Evolutionary conservation across 2,113 vertebrate species (phyloP).

Genomic region (Sisor rabdophorus): DNA sequence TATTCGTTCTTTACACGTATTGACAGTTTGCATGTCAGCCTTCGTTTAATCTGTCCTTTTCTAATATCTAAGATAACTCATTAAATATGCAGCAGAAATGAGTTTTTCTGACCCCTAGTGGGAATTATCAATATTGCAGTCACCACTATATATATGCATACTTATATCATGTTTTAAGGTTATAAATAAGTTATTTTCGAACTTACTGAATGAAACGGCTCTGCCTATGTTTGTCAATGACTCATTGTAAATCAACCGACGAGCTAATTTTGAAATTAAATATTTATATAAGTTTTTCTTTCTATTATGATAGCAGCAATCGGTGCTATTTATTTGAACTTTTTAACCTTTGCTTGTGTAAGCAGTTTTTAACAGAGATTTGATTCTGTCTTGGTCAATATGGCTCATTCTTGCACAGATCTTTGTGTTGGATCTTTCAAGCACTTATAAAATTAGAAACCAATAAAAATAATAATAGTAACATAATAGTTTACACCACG

Average conservation of each 20-base stretch:
- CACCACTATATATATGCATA: not conserved
- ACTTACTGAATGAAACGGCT: no score
- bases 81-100: not conserved
- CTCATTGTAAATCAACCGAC: no score
- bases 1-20: no score
- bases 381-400: not conserved
- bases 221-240: no score
- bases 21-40: no score
- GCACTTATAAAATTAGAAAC: not conserved
- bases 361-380: not conserved
- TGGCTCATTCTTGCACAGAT: not conserved
- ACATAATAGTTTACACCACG: not conserved
- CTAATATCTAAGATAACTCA: no score
- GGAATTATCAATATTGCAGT: not conserved
- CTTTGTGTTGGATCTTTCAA: not conserved
- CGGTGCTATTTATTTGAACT: no score
- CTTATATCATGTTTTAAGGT: not conserved
- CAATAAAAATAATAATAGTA: not conserved
- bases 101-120: not conserved
- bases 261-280: no score
- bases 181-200: no score
- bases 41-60: no score
- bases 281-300: no score
- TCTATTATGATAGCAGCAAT: no score
- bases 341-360: not conserved